Percentiles rank a stretch among this genome's conserved stretches.
These are phyloP conservation scores for Palloptera scutellata DNA, from an alignment of 2,888 invertebrate genomes.

Conservation along the genomic window DNA sequence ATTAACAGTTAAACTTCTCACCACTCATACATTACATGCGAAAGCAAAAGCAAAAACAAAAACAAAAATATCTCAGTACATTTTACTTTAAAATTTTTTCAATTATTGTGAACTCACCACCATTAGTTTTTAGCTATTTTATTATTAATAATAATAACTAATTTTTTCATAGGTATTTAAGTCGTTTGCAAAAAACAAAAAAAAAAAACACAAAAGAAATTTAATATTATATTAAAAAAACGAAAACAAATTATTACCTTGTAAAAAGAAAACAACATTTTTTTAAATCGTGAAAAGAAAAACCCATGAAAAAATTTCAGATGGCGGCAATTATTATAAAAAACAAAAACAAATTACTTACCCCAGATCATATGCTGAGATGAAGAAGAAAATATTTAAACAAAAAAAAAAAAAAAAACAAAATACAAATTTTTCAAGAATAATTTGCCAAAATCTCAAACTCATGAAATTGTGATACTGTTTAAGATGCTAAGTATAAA, in stretches of 20 bases:
- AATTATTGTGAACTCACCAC: conserved; percentile 40
- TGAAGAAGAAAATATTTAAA: conserved; percentile 20
- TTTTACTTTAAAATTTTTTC: not conserved
- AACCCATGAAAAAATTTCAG: not conserved
- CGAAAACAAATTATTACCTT: too few species aligned
- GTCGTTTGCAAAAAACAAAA: conserved; percentile 23
- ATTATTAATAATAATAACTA: conserved; percentile 17
- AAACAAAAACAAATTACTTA: not conserved
- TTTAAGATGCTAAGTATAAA: conserved; percentile 57
- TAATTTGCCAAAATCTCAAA: conserved; percentile 38
- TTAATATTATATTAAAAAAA: too few species aligned
- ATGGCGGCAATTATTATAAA: not conserved
- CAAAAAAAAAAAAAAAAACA: not conserved
- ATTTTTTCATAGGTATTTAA: conserved; percentile 33
- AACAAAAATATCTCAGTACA: not conserved
- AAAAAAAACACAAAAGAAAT: too few species aligned
- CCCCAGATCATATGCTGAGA: not conserved
- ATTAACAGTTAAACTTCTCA: not conserved
- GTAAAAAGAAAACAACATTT: too few species aligned
- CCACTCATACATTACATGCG: not conserved
- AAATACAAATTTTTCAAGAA: too few species aligned
- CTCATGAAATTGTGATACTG: conserved; percentile 62
- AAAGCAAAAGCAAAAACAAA: too few species aligned
- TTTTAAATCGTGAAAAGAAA: too few species aligned
- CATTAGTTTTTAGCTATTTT: conserved; percentile 34